Conservation (phyloP, 2,888 invertebrate genomes). For the Alitta virens region DNA sequence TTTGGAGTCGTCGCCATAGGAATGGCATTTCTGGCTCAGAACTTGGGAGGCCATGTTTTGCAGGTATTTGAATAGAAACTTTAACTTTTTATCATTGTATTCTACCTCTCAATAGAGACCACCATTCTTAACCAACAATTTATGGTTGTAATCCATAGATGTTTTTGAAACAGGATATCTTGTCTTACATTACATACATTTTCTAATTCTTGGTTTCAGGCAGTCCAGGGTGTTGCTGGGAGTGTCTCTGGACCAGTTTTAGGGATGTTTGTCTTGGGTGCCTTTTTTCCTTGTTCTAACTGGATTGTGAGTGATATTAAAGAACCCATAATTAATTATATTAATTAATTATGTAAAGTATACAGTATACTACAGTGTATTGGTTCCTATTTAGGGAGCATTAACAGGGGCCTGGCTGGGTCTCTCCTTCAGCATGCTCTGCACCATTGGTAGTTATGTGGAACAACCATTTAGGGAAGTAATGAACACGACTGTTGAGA, state of each 20-base stretch:
- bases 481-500: conserved; percentile 5
- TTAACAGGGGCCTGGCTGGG: conserved; percentile 13
- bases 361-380: no score
- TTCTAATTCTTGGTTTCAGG: neutral
- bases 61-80: conserved; percentile 9
- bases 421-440: conserved; percentile 5
- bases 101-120: no score
- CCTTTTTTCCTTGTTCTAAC: conserved; percentile 48
- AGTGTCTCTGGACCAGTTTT: conserved; percentile 43
- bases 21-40: conserved; percentile 16
- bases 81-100: no score
- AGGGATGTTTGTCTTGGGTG: conserved; percentile 45
- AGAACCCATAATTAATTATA: no score
- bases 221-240: conserved; percentile 29
- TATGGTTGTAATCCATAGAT: no score
- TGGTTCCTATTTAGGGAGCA: conserved; percentile 15
- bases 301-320: conserved; percentile 34
- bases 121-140: no score
- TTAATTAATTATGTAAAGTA: no score
- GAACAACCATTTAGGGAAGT: conserved; percentile 4
- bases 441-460: conserved; percentile 13
- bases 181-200: no score
- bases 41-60: conserved; percentile 17
- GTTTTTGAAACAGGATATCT: no score
- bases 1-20: conserved; percentile 13